Evolutionary conservation across 2,113 vertebrate genomes (phyloP), one percentile per base, ranked within the genome.

Genomic region (Circaetus gallicus): DNA sequence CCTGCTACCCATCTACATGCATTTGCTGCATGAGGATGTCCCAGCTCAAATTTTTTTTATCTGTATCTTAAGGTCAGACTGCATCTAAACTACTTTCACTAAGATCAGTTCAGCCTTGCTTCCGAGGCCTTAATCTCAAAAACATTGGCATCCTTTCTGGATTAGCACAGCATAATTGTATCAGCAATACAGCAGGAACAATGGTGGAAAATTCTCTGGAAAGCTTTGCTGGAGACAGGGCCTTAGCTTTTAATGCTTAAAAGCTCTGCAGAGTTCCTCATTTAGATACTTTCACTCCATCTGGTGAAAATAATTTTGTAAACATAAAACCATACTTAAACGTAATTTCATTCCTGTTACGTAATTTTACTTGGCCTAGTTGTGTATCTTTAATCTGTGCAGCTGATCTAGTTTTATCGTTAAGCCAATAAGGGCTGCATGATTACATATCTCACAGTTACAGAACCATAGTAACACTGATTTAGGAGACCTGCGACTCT

Each of bases 241-340:
- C 79, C 72, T 84, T 86, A 72, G 61, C 59, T 81, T 61, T 58
- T 96, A 93, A 94, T 73, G 58, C 91, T 82, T 79, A 65, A 89
- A 94, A 93, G 67, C 72, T 81, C 89, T 26, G 72, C 69, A 43
- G 52, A 95, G 34, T 43, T 82, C 84, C 78, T 85, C 53, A 56
- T 91, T 96, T 62, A 87, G 90, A 59, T n/a, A 53, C 52, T 45
- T 73, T 55, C 61, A 59, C 43, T 58, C 79, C 92, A 93, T 88
- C 83, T 94, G 93, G 74, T 92, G 67, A 92, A 97, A 95, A 90
- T 67, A 3, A 72, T 88, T 95, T 76, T 50, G 92, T 82, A 90
- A 97, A 96, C 76, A 59, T 71, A 91, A 95, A 96, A 7, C 85
- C 72, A 42, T 89, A 56, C 65, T 95, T 93, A 93, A 70, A 55